Conservation (phyloP, 2,113 vertebrate species). For the Lutjanus erythropterus region DNA sequence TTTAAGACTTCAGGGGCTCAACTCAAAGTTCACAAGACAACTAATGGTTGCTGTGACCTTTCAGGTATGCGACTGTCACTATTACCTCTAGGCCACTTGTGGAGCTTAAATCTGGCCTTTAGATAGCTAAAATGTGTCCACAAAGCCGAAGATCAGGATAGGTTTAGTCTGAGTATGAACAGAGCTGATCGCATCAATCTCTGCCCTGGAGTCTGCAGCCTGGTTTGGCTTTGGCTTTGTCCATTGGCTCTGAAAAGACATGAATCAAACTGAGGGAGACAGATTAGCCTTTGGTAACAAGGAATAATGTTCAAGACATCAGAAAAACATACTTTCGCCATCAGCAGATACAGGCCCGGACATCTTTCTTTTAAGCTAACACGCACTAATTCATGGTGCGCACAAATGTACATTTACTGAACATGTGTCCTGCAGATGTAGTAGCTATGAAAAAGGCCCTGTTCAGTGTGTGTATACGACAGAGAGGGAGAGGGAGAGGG, state of each 20-base stretch:
- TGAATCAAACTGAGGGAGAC: constrained; percentile 65
- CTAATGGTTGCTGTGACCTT: not conserved
- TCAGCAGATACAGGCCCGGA: constrained; percentile 59
- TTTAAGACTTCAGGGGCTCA: not conserved
- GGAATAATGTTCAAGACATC: constrained; percentile 66
- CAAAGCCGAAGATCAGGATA: constrained; percentile 50
- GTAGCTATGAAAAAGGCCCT: constrained; percentile 60
- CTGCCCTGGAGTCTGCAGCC: constrained; percentile 40
- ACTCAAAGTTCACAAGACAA: not conserved
- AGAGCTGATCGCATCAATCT: constrained; percentile 64
- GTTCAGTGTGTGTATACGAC: constrained; percentile 61
- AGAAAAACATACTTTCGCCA: constrained; percentile 68
- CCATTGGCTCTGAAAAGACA: constrained; percentile 52
- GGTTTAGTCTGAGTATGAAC: constrained; percentile 58
- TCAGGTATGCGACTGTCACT: constrained; percentile 32
- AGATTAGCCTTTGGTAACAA: constrained; percentile 70
- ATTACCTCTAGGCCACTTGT: constrained; percentile 23
- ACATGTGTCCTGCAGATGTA: constrained; percentile 85
- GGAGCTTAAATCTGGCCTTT: constrained; percentile 26
- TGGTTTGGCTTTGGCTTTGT: constrained; percentile 43
- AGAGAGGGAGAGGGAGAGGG: constrained; percentile 12
- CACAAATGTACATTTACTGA: constrained; percentile 61
- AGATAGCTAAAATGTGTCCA: constrained; percentile 48
- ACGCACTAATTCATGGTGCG: constrained; percentile 61
- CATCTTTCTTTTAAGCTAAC: constrained; percentile 70